These are phyloP conservation scores for human (Homo sapiens) DNA, from an alignment of 2,113 vertebrate genomes.

Conservation along the genomic window DNA sequence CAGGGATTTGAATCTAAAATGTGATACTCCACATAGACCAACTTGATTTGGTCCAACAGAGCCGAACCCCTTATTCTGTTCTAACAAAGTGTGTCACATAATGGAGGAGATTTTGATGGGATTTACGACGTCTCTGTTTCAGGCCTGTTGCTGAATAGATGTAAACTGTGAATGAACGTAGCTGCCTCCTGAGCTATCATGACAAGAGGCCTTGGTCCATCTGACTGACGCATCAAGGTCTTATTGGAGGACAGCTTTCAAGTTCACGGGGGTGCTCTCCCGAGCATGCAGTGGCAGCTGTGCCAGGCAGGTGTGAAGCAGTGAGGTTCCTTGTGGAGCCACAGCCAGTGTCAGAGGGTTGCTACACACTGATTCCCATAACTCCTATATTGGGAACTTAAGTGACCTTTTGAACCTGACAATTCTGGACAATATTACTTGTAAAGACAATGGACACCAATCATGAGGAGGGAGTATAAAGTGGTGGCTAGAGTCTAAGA, in stretches of 20 bases:
- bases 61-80: slow-evolving; percentile 82
- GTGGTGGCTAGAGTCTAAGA: neutral
- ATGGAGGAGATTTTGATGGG: slow-evolving; percentile 73
- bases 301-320: neutral
- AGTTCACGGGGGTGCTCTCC: neutral
- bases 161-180: slow-evolving; percentile 56
- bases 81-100: slow-evolving; percentile 79
- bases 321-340: neutral
- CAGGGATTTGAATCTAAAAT: slow-evolving; percentile 87
- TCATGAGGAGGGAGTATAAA: neutral
- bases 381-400: neutral
- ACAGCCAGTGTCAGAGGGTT: neutral
- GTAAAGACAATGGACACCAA: neutral
- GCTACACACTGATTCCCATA: neutral
- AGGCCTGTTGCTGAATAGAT: slow-evolving; percentile 67
- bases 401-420: neutral
- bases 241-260: neutral
- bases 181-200: neutral
- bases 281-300: neutral
- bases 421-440: neutral
- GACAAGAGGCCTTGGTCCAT: neutral
- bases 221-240: neutral
- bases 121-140: slow-evolving; percentile 80
- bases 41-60: slow-evolving; percentile 85
- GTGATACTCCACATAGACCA: slow-evolving; percentile 79